Evolutionary conservation across 2,888 invertebrate species (phyloP).

Genomic region (Apomyelois bistriatella): DNA sequence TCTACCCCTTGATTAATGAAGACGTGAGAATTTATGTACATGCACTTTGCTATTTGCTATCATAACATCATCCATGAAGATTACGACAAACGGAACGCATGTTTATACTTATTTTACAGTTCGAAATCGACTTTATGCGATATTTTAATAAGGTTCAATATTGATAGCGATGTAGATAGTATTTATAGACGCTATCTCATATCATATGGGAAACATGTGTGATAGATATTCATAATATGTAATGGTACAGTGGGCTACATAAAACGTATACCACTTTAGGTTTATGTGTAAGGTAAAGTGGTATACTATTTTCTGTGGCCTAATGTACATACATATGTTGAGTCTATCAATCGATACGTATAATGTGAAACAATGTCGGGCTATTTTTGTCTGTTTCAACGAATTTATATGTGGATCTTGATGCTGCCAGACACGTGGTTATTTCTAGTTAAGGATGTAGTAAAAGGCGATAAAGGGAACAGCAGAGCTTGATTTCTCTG

Average conservation of each 20-base stretch:
- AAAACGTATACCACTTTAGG: no score
- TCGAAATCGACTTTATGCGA: not conserved
- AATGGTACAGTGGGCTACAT: not conserved
- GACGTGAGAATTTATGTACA: no score
- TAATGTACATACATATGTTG: not conserved
- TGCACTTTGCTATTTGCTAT: not conserved
- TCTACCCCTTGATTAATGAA: no score
- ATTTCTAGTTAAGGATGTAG: no score
- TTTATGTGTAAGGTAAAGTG: no score
- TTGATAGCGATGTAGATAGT: not conserved
- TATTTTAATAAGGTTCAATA: not conserved
- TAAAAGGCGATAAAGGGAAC: no score
- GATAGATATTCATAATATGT: not conserved
- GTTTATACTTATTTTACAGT: not conserved
- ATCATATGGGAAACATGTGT: not conserved
- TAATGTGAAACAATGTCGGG: not conserved
- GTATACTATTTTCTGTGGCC: no score
- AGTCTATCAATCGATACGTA: not conserved
- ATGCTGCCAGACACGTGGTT: no score
- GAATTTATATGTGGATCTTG: no score
- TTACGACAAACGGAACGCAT: not conserved
- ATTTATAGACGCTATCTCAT: not conserved
- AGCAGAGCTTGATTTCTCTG: no score
- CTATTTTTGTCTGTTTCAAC: not conserved
- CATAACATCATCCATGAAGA: not conserved